phyloP scores from a whole-genome alignment of 2,888 invertebrate species.

The Entomobrya multifasciata region DNA sequence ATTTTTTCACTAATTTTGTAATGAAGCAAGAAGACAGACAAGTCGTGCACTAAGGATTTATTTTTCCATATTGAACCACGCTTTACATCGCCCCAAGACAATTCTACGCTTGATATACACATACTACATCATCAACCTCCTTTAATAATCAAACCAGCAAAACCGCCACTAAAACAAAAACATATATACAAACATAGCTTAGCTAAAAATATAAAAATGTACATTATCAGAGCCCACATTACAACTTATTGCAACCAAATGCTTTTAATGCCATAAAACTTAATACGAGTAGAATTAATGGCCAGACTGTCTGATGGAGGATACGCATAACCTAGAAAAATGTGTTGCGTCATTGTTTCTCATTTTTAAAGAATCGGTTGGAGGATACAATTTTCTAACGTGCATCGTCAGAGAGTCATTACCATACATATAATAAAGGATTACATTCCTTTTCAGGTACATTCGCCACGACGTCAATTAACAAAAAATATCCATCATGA shows the following conservation, averaged over 20 bases:
- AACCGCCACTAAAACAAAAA: constrained; percentile 68
- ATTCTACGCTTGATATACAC: constrained; percentile 48
- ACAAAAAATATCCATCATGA: constrained; percentile 50
- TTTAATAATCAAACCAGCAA: constrained; percentile 51
- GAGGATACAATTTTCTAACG: constrained; percentile 16
- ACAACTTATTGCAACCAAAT: no score
- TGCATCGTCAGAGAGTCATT: constrained; percentile 36
- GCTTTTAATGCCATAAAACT: no score
- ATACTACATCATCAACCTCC: constrained; percentile 41
- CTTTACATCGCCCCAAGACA: constrained; percentile 45
- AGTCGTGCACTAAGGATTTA: constrained; percentile 58
- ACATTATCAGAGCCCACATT: no score
- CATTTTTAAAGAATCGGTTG: constrained; percentile 63
- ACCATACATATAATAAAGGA: constrained; percentile 13
- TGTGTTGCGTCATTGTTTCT: constrained; percentile 72
- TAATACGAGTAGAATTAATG: constrained; percentile 15
- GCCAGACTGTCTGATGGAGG: neutral
- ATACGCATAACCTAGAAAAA: constrained; percentile 9
- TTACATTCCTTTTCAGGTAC: constrained; percentile 31
- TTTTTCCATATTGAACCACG: constrained; percentile 45
- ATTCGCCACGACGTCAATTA: constrained; percentile 58
- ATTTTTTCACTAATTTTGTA: constrained; percentile 54
- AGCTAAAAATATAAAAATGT: neutral
- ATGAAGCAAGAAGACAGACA: constrained; percentile 55
- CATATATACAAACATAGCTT: constrained; percentile 5